Evolutionary conservation across 2,113 vertebrate genomes (phyloP), one percentile per base, ranked within the genome.

Genomic region (Lepisosteus oculatus): DNA sequence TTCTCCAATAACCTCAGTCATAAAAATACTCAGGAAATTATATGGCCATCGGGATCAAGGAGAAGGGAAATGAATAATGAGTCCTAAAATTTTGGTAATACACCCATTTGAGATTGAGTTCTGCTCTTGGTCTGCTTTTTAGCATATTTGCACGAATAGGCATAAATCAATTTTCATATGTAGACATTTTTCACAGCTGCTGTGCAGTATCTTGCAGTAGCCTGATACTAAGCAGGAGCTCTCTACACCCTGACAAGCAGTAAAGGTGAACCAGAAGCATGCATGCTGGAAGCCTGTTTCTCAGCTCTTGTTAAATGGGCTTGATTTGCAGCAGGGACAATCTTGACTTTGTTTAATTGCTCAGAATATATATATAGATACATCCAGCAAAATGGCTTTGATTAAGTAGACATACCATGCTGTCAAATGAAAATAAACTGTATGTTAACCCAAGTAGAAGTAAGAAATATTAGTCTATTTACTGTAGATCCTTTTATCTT

Each of bases 31-130:
- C 72, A 65, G 63, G 73, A 69, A 70, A 82, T 81, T 79, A 74
- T 68, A 84, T 74, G 77, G 71, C 71, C 71, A 78, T 76, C 67
- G 65, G 74, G 79, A 81, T 84, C 74, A 84, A 84, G 77, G 74
- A 67, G 69, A 72, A 67, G 14, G 56, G 67, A 68, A 72, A 78
- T 82, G 76, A 84, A 71, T 76, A 76, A 82, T 65, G 79, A 73
- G 69, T 70, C 71, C 65, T 70, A 79, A 79, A 79, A 75, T 80
- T 72, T 79, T 78, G 74, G 70, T 65, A 72, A 67, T 79, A 61
- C 67, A 77, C 75, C 79, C 51, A 73, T 79, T 74, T 75, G 77
- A 77, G 73, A 80, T 73, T 70, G 61, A 68, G 47, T 15, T 71
- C 68, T 73, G 79, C 61, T 67, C 42, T 42, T 47, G 69, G 15